Base-by-base conservation (phyloP, 2,113 vertebrate genomes). In the Galbula dea region DNA sequence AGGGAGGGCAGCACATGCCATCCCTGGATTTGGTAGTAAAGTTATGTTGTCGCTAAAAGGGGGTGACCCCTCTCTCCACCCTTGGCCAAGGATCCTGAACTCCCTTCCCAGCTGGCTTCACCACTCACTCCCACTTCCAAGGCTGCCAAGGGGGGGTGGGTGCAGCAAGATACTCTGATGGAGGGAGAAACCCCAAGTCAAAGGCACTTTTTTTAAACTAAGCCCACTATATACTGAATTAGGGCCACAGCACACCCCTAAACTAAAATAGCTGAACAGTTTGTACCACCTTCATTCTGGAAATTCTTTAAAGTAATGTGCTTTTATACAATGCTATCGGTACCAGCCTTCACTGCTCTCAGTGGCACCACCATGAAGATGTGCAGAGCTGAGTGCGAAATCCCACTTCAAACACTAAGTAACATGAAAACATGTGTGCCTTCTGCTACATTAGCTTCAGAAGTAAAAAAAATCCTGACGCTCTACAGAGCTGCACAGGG, bases 301-400 rank as follows among this genome's bases (percentile, higher is more conserved):
- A 89, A 79, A 45, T 65, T 49, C 72, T 86, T 54, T 29, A 30
- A 94, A 92, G 89, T 52, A 77, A 82, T 1, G 2, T 37, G 45
- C 20, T 91, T n/a, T 96, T 89, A 92, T 78, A 65, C 90, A 94
- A 95, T 7, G 41, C 41, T 57, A 37, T 19, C 62, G 1, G 36
- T 81, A 91, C 58, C 82, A 94, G 89, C 71, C 87, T 72, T 11
- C 74, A 54, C 87, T 82, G 89, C 89, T 91, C 75, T 82, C 54
- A 20, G 66, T 79, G 93, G 83, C 86, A 71, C 86, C 94, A 90
- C 26, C 90, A 84, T 0, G 1, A 82, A 96, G 88, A 89, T 82
- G 83, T 66, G 78, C 88, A 87, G 86, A 91, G 67, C 49, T 73
- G 85, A 91, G 89, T 83, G 94, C 1, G 37, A 95, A 96, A 96